Percentiles rank a stretch among this genome's conserved stretches.
These are phyloP conservation scores for Falco berigora DNA, from an alignment of 2,797 vertebrate genomes.

Conservation along the genomic window DNA sequence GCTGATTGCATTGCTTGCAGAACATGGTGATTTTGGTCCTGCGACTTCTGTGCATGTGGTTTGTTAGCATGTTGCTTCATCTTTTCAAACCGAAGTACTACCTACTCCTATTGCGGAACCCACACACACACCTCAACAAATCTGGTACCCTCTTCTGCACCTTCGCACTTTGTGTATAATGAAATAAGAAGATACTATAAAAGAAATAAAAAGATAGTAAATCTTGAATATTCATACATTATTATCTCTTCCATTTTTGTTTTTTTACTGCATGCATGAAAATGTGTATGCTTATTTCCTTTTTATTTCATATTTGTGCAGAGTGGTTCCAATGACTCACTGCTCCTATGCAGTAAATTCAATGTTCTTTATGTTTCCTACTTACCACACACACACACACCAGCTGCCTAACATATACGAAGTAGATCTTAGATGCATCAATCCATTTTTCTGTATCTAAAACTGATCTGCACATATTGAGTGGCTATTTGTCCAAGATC, in stretches of 20 bases:
- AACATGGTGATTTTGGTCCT: background rate
- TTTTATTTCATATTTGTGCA: background rate
- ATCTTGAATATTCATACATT: background rate
- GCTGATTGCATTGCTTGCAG: background rate
- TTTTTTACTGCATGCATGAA: background rate
- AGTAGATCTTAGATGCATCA: background rate
- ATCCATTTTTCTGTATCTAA: background rate
- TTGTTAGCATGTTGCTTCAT: background rate
- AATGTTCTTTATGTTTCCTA: background rate
- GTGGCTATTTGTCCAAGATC: background rate
- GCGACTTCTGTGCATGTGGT: background rate
- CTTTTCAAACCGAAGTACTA: background rate
- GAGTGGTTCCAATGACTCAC: background rate
- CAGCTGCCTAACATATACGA: background rate
- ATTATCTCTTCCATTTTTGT: background rate
- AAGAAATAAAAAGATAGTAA: background rate
- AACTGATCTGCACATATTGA: accelerated
- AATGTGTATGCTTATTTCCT: background rate
- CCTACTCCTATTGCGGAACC: accelerated
- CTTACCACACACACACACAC: background rate
- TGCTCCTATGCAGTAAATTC: background rate
- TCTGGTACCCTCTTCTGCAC: background rate
- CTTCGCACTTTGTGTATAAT: background rate
- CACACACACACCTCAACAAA: background rate
- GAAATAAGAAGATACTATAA: background rate